Percentiles rank a stretch among this genome's conserved stretches.
Evolutionary conservation across 2,888 invertebrate species (phyloP).

Genomic region (Temnothorax unifasciatus): DNA sequence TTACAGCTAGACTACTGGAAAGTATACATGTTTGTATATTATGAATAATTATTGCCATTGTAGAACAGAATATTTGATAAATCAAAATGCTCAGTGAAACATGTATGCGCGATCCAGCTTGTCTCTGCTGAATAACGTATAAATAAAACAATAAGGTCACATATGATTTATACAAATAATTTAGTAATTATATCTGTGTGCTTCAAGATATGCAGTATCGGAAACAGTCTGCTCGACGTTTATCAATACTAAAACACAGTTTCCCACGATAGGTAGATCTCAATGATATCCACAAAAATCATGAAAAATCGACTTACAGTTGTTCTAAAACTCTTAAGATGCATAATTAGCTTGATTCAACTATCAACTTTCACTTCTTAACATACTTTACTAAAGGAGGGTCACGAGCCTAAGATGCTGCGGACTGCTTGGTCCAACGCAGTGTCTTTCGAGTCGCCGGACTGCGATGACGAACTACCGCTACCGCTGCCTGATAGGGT

Average conservation of each 20-base stretch:
- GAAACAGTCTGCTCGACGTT: slow-evolving; percentile 45
- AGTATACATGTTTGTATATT: slow-evolving; percentile 78
- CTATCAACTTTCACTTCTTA: slow-evolving; percentile 79
- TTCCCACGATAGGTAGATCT: slow-evolving; percentile 54
- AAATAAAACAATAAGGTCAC: slow-evolving; percentile 65
- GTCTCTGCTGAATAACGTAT: slow-evolving; percentile 65
- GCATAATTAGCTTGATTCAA: slow-evolving; percentile 71
- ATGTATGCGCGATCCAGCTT: slow-evolving; percentile 67
- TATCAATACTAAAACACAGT: slow-evolving; percentile 68
- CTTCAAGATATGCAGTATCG: slow-evolving; percentile 62
- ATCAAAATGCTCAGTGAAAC: slow-evolving; percentile 46
- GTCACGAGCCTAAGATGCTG: slow-evolving; percentile 86
- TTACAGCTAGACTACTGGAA: slow-evolving; percentile 80
- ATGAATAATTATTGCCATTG: slow-evolving; percentile 82
- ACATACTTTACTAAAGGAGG: slow-evolving; percentile 85
- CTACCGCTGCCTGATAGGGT: slow-evolving; percentile 71
- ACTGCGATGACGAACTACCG: slow-evolving; percentile 73
- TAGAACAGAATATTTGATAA: slow-evolving; percentile 76
- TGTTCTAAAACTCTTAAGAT: slow-evolving; percentile 62
- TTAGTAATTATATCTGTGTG: slow-evolving; percentile 65
- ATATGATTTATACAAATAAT: slow-evolving; percentile 71
- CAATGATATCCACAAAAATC: slow-evolving; percentile 58
- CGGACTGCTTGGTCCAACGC: slow-evolving; percentile 85
- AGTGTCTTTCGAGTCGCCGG: slow-evolving; percentile 82
- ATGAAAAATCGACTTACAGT: slow-evolving; percentile 62